Conservation (phyloP, 2,888 invertebrate genomes). For the Drosophila anomalipes region DNA sequence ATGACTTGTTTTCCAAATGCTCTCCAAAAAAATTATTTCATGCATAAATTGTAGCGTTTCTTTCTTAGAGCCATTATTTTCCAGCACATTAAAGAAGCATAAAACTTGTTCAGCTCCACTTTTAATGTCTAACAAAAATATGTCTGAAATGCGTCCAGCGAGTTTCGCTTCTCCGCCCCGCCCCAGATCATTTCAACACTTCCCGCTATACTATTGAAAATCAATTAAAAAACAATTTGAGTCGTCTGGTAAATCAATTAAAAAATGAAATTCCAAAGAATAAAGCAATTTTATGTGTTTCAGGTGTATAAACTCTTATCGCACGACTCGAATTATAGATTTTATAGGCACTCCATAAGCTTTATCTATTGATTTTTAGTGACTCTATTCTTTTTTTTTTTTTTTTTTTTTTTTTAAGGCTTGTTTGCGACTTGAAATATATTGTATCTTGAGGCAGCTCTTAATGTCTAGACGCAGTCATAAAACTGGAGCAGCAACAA, state of each 20-base stretch:
- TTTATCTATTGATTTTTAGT: conserved; percentile 55
- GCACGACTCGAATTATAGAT: conserved; percentile 64
- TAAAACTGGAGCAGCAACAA: conserved; percentile 63
- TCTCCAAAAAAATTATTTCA: conserved; percentile 50
- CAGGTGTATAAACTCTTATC: conserved; percentile 64
- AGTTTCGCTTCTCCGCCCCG: conserved; percentile 10
- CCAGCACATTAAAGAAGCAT: conserved; percentile 75
- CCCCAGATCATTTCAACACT: not conserved
- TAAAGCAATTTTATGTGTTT: conserved; percentile 64
- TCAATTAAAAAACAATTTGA: conserved; percentile 78
- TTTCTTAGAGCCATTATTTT: conserved; percentile 54
- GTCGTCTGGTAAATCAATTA: conserved; percentile 53
- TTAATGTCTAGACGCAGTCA: conserved; percentile 39
- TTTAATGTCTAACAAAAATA: conserved; percentile 53
- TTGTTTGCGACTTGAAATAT: conserved; percentile 31
- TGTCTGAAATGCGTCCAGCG: conserved; percentile 38
- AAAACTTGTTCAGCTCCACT: conserved; percentile 59
- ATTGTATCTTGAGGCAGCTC: not conserved
- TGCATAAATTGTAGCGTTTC: conserved; percentile 53
- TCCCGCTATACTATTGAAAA: conserved; percentile 42
- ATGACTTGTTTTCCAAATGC: conserved; percentile 66
- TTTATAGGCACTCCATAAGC: conserved; percentile 51
- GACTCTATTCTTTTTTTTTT: conserved; percentile 20
- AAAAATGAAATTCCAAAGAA: conserved; percentile 76
- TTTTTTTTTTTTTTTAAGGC: not conserved